Base-by-base conservation (phyloP, 2,888 invertebrate species). In the Phoenoteleia sp. region DNA sequence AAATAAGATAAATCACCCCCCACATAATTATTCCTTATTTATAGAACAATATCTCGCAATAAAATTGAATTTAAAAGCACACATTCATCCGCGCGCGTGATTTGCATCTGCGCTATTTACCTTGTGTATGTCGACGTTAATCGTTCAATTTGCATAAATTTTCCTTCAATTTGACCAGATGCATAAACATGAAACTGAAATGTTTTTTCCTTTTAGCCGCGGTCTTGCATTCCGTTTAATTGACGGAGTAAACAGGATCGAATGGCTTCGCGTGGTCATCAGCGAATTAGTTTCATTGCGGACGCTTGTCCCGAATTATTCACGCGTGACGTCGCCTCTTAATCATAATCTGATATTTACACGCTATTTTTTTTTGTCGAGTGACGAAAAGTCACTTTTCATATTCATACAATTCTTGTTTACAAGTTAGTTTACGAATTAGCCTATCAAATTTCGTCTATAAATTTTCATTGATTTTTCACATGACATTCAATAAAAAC, bases 101-200 rank as follows among this genome's bases (percentile, higher is more conserved):
- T 77, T 77, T 60, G 77, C 49, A 66, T 76, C 47, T 45, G 66
- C 66, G 58, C 58, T 66, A 58, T 76, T 76, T 66, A 45, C 66
- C 66, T 25, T 45, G 67, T 29, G 25, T 33, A 56, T 56, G 76
- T 66, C 66, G 42, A 47, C 62, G 77, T 49, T 77, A 77, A 77
- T 77, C 49, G 49, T 67, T 39, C 66, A 58, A 67, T 77, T 77
- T 67, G 67, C 77, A 79, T 79, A 60, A 69, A 69, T 69, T 79
- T 79, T 69, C 52, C 69, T 71, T 79, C 71, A 45, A 71, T 79
- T 62, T 42, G 60, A 69, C 67, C 67, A 49, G 60, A 77, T 67
- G 67, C 67, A 67, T 79, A 69, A 60, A 79, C 58, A 62, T 69
- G 77, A 69, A 47, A 42, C 19, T 45, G 17, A 56, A 25, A 54